Conservation (phyloP, 2,797 vertebrate genomes). For the Sylvilagus floridanus region DNA sequence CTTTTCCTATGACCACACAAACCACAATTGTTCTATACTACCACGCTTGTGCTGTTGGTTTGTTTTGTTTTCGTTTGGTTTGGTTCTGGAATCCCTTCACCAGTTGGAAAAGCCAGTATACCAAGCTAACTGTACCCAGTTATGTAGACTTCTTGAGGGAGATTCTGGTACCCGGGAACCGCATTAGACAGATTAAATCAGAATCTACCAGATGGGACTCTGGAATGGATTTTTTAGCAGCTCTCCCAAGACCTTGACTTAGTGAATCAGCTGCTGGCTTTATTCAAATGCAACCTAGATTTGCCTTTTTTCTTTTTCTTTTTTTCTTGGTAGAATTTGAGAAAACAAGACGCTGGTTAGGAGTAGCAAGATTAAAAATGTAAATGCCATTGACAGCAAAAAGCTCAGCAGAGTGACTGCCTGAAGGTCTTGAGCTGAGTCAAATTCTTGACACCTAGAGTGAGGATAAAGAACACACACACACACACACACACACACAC, state of each 20-base stretch:
- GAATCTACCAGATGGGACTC: neutral
- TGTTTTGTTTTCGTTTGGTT: neutral
- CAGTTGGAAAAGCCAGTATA: neutral
- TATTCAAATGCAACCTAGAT: neutral
- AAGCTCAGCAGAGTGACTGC: neutral
- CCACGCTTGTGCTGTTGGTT: neutral
- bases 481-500: neutral
- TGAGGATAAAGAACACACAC: neutral
- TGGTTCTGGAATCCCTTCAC: neutral
- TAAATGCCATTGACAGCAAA: neutral
- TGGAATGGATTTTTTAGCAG: neutral
- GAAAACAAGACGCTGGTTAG: neutral
- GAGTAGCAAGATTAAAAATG: neutral
- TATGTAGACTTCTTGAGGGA: neutral
- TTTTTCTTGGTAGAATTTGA: too few species aligned
- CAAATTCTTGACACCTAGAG: slow-evolving; percentile 13
- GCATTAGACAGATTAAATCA: neutral
- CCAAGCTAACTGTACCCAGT: neutral
- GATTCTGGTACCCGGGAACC: neutral
- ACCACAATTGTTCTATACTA: neutral
- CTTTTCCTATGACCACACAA: neutral
- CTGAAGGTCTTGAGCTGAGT: neutral
- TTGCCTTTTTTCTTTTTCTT: neutral
- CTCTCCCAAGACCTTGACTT: neutral
- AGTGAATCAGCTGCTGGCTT: neutral